A percentile compares a stretch with the other conserved stretches of the same genome.
Evolutionary conservation across 2,888 invertebrate species (phyloP).

Genomic region (Allacma fusca): DNA sequence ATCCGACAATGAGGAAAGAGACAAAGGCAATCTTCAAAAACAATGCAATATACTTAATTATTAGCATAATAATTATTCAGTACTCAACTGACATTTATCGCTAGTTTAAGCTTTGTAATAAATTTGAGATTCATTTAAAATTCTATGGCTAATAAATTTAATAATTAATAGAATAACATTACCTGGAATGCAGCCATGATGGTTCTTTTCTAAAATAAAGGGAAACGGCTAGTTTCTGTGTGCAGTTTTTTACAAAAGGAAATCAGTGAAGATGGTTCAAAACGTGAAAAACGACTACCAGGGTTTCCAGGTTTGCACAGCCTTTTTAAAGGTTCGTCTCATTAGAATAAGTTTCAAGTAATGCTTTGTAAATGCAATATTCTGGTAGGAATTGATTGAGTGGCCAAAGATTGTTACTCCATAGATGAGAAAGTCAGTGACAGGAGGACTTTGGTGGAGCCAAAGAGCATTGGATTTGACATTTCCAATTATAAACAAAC

Average conservation of each 20-base stretch:
- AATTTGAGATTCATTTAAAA: no score
- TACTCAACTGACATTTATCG: no score
- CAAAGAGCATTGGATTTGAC: no score
- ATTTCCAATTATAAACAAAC: no score
- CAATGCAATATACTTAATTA: not conserved
- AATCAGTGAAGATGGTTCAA: slow-evolving; percentile 5
- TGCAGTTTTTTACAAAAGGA: slow-evolving; percentile 4
- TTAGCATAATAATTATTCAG: not conserved
- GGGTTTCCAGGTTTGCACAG: not conserved
- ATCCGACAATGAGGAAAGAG: slow-evolving; percentile 17
- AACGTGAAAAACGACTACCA: slow-evolving; percentile 24
- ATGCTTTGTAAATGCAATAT: no score
- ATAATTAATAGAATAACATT: not conserved
- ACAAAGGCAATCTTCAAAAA: slow-evolving; percentile 3
- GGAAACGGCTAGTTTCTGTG: not conserved
- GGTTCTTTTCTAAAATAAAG: not conserved
- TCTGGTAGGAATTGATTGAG: no score
- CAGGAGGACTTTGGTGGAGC: no score
- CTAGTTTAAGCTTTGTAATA: no score
- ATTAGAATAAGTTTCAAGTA: not conserved
- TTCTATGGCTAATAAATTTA: not conserved
- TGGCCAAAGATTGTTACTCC: no score
- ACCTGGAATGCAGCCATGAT: slow-evolving; percentile 4
- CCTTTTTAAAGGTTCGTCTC: slow-evolving; percentile 9
- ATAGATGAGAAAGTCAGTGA: no score